Percentiles rank a stretch among this genome's conserved stretches.
Evolutionary conservation across 2,113 vertebrate genomes (phyloP).

Genomic region (Engystomops pustulosus): DNA sequence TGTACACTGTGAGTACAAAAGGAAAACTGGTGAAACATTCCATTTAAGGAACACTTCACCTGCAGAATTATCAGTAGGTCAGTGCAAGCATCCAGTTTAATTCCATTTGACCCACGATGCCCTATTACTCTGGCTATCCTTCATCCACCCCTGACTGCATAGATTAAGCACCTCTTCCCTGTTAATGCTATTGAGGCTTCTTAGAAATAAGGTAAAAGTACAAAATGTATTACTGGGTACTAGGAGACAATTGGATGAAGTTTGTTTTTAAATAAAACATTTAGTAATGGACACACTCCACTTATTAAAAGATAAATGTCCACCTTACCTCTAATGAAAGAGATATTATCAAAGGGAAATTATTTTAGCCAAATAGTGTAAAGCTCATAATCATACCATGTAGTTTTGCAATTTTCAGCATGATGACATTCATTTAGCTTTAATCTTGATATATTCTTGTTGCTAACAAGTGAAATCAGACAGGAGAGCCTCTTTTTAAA

Average conservation of each 20-base stretch:
- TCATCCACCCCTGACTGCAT: too few relatives aligned
- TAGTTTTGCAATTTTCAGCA: conserved; percentile 28
- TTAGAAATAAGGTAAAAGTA: background rate
- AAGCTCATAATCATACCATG: background rate
- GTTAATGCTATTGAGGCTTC: background rate
- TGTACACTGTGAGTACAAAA: too few relatives aligned
- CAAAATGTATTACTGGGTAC: background rate
- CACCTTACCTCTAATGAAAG: background rate
- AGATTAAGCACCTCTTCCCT: too few relatives aligned
- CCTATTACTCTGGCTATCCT: too few relatives aligned
- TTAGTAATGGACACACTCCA: background rate
- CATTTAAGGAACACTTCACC: too few relatives aligned
- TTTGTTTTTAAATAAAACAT: background rate
- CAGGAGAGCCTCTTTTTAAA: conserved; percentile 18
- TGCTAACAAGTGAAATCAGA: conserved; percentile 35
- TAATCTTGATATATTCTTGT: conserved; percentile 39
- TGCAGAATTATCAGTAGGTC: too few relatives aligned
- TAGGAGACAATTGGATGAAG: background rate
- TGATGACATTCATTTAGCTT: conserved; percentile 36
- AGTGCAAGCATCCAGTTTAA: too few relatives aligned
- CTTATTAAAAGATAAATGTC: conserved; percentile 1
- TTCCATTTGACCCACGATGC: too few relatives aligned
- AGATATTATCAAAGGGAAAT: conserved; percentile 6
- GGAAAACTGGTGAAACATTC: too few relatives aligned
- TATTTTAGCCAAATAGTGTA: conserved; percentile 19